Conservation (phyloP, 2,888 invertebrate genomes). For the Iphiclides podalirius region DNA sequence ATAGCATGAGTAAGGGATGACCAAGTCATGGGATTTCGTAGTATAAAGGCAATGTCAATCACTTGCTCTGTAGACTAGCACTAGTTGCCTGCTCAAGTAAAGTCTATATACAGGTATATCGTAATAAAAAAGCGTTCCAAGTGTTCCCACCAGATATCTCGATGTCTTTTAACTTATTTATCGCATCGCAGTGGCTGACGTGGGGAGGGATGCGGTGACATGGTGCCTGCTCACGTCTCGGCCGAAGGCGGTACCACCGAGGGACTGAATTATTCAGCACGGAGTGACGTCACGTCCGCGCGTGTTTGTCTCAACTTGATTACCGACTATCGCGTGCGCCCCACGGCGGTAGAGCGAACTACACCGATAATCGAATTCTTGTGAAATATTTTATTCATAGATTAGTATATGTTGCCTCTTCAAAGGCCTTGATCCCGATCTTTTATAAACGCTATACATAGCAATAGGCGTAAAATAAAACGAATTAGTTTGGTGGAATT, state of each 20-base stretch:
- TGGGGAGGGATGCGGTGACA: background rate
- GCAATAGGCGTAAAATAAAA: too few species aligned
- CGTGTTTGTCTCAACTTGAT: conserved; percentile 12
- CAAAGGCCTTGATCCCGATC: too few species aligned
- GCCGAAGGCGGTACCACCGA: background rate
- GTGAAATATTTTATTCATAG: background rate
- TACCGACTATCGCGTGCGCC: background rate
- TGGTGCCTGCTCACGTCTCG: background rate
- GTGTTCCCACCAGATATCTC: conserved; percentile 4
- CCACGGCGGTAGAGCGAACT: background rate
- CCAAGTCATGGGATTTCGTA: too few species aligned
- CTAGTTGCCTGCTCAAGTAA: too few species aligned
- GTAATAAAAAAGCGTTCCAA: too few species aligned
- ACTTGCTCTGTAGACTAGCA: too few species aligned
- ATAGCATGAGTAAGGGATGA: too few species aligned
- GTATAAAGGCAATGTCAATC: too few species aligned
- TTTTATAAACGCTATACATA: too few species aligned
- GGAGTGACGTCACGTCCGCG: conserved; percentile 2
- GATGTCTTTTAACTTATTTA: conserved; percentile 23
- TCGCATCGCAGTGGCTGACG: conserved; percentile 3
- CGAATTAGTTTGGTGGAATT: too few species aligned
- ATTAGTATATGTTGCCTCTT: too few species aligned
- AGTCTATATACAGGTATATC: too few species aligned
- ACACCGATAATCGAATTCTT: conserved; percentile 11
- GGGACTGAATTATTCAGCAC: conserved; percentile 7